Conservation (phyloP, 2,888 invertebrate species). For the Salticus scenicus region DNA sequence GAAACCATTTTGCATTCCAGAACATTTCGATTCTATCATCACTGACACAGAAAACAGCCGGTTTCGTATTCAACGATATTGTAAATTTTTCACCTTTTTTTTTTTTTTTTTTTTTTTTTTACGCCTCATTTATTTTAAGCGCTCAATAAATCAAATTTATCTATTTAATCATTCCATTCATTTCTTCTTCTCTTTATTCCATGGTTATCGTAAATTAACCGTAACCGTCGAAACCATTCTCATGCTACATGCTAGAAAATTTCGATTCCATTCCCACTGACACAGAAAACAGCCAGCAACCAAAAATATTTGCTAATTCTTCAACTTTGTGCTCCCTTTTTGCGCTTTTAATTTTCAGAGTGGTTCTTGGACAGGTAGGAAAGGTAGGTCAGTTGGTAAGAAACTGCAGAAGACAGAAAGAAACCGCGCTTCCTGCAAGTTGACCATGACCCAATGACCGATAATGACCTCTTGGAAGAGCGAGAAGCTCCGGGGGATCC, state of each 20-base stretch:
- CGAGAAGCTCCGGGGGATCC: constrained; percentile 30
- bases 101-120: too few relatives aligned
- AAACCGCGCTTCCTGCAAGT: constrained; percentile 39
- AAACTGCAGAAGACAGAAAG: constrained; percentile 1
- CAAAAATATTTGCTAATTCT: neutral
- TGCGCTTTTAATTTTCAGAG: constrained; percentile 4
- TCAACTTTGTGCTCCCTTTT: neutral
- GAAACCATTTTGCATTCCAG: too few relatives aligned
- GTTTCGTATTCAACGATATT: too few relatives aligned
- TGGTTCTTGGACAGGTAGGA: neutral
- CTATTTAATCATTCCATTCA: too few relatives aligned
- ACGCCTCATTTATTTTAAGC: too few relatives aligned
- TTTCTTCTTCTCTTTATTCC: too few relatives aligned
- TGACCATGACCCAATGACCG: constrained; percentile 67
- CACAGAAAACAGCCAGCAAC: constrained; percentile 14
- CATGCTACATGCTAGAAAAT: neutral
- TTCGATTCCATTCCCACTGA: constrained; percentile 22
- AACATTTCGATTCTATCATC: too few relatives aligned
- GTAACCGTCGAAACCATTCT: too few relatives aligned
- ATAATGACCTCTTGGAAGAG: constrained; percentile 43
- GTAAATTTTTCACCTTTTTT: too few relatives aligned
- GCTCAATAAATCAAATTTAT: too few relatives aligned
- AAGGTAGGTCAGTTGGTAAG: constrained; percentile 13
- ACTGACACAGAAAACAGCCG: too few relatives aligned
- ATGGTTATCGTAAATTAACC: too few relatives aligned